A percentile compares a stretch with the other conserved stretches of the same genome.
Evolutionary conservation across 2,113 vertebrate genomes (phyloP).

Genomic region (Camelus bactrianus): DNA sequence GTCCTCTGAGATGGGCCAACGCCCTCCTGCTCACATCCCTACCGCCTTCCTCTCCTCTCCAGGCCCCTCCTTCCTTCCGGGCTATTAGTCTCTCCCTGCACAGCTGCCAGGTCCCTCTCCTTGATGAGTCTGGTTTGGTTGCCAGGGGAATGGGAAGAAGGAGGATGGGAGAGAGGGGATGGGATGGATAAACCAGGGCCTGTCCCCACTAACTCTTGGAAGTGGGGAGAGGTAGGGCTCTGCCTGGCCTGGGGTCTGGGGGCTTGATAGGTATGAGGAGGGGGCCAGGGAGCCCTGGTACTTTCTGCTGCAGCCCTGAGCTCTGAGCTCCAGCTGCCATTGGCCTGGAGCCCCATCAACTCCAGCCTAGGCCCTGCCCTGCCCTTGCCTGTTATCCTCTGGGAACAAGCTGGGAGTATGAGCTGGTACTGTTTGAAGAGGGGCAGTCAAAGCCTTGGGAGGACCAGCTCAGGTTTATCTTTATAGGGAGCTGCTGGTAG

Average conservation of each 20-base stretch:
- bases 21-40: constrained; percentile 64
- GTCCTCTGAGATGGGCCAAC: constrained; percentile 70
- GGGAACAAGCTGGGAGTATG: background rate
- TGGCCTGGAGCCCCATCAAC: background rate
- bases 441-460: background rate
- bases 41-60: constrained; percentile 77
- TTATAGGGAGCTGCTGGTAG: background rate
- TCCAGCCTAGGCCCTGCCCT: background rate
- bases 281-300: too few relatives aligned
- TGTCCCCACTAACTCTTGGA: background rate
- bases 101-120: constrained; percentile 75
- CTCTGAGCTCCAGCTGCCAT: background rate
- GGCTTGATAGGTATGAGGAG: background rate
- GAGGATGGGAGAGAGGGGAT: background rate
- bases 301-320: background rate
- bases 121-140: constrained; percentile 74
- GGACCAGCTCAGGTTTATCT: background rate
- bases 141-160: constrained; percentile 72
- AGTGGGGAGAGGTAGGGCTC: background rate
- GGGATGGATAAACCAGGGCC: background rate
- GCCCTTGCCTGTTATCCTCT: background rate
- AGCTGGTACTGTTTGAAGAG: background rate
- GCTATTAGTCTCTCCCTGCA: constrained; percentile 73
- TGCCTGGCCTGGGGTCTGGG: background rate
- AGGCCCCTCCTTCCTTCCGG: constrained; percentile 78